These are phyloP conservation scores for Pithys albifrons DNA, from an alignment of 2,113 vertebrate genomes.

Conservation along the genomic window DNA sequence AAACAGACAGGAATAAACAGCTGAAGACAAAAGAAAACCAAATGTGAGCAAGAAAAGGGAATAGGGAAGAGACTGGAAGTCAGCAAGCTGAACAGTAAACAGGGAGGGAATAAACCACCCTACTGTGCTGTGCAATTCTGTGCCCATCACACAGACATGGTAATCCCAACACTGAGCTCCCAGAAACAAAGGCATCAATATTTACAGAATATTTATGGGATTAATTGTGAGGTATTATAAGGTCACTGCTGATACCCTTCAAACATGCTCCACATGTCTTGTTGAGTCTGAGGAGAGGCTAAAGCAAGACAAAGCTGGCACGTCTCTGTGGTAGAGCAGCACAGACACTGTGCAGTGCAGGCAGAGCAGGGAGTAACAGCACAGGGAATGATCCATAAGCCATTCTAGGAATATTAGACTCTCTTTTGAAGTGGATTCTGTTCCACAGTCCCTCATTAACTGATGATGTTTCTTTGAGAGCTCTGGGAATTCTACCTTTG, in stretches of 20 bases:
- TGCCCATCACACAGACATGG: fast-evolving
- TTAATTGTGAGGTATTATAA: background rate
- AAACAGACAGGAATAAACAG: background rate
- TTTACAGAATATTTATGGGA: background rate
- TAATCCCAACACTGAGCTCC: background rate
- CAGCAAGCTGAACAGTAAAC: background rate
- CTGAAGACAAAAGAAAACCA: background rate
- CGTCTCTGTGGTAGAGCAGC: background rate
- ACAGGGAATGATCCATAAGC: background rate
- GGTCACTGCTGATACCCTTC: background rate
- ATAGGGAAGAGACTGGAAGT: background rate
- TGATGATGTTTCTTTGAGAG: background rate
- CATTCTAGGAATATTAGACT: background rate
- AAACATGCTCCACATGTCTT: background rate
- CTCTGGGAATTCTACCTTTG: background rate
- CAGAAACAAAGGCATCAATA: background rate
- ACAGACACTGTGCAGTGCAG: background rate
- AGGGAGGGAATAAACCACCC: background rate
- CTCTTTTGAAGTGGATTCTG: background rate
- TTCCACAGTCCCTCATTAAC: background rate
- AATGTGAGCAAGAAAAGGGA: background rate
- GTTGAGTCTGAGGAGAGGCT: background rate
- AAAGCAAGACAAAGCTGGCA: background rate
- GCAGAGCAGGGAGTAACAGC: background rate
- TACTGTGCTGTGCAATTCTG: background rate